Conservation (phyloP, 37 sponge, comb jelly and placozoan species). For the Cladorhizidae sp. region DNA sequence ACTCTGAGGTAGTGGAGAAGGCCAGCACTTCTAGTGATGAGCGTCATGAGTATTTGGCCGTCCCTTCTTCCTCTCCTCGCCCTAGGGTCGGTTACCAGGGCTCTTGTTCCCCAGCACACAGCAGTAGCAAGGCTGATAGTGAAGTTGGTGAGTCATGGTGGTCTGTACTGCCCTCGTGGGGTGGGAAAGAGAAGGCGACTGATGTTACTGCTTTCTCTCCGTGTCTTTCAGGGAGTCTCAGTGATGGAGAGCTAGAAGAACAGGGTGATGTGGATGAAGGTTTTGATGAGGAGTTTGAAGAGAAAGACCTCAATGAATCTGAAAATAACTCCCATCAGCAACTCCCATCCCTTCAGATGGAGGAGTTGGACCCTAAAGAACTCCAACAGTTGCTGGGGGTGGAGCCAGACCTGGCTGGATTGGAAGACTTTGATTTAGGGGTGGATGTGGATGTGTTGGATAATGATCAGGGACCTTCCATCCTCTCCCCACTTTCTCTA, state of each 20-base stretch:
- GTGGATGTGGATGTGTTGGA: constrained; percentile 48
- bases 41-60: background rate
- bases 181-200: background rate
- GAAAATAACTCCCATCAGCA: background rate
- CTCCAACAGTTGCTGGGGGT: background rate
- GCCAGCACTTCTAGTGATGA: background rate
- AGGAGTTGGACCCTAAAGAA: constrained; percentile 14
- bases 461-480: constrained; percentile 8
- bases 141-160: constrained; percentile 11
- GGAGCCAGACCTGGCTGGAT: constrained; percentile 7
- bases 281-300: constrained; percentile 53
- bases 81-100: background rate
- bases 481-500: background rate
- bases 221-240: background rate
- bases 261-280: constrained; percentile 55
- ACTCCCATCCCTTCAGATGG: background rate
- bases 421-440: constrained; percentile 55
- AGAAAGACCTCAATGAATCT: background rate
- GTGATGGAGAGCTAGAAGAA: constrained; percentile 10
- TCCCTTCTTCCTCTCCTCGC: background rate
- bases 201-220: background rate
- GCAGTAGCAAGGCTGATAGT: constrained; percentile 7
- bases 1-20: constrained; percentile 27
- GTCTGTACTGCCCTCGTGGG: background rate
- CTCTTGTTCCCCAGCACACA: background rate